phyloP scores from a whole-genome alignment of 37 sponge, comb jelly and placozoan genomes.

The Crambe crambe region DNA sequence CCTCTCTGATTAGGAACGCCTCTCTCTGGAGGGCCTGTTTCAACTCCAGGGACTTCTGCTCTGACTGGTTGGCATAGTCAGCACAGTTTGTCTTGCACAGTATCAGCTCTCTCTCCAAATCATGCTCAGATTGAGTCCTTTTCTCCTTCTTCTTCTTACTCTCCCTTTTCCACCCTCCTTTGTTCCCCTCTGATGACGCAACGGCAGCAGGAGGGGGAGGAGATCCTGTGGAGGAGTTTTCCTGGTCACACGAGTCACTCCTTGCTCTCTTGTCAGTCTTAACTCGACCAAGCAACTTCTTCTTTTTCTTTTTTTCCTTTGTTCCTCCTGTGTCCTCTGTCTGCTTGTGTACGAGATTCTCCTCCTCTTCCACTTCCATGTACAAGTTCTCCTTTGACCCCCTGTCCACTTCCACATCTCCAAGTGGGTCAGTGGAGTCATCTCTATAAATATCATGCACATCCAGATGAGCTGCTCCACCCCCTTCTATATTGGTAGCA shows the following conservation, averaged over 20 bases:
- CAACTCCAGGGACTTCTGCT: constrained; percentile 47
- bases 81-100: constrained; percentile 45
- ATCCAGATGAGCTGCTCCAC: too few species aligned
- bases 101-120: constrained; percentile 41
- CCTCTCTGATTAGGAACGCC: constrained; percentile 14
- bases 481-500: too few species aligned
- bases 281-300: background rate
- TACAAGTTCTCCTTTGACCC: background rate
- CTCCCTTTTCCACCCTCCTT: background rate
- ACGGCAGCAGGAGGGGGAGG: background rate
- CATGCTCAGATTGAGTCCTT: background rate
- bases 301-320: background rate
- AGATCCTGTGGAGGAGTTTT: background rate
- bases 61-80: constrained; percentile 40
- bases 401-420: background rate
- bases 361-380: background rate
- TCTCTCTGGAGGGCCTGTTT: constrained; percentile 41
- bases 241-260: background rate
- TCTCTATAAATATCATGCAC: background rate
- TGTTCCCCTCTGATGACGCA: too few species aligned
- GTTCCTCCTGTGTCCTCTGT: background rate
- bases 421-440: background rate
- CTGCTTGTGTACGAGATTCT: background rate
- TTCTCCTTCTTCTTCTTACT: background rate
- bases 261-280: background rate